Base-by-base conservation (phyloP, 2,888 invertebrate genomes). In the Fabriciana adippe region DNA sequence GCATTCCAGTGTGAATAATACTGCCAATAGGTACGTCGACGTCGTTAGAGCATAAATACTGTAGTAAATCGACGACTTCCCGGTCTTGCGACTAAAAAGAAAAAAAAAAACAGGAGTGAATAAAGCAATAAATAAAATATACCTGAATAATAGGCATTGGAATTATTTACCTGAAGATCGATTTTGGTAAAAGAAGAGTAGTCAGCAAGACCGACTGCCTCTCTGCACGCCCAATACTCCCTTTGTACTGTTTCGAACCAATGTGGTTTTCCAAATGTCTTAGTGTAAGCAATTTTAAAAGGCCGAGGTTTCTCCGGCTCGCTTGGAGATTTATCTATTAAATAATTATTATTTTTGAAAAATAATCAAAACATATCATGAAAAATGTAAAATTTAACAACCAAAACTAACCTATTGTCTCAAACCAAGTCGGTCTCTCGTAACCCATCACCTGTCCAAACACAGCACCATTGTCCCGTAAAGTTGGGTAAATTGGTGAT, bases 391-490 rank as follows among this genome's bases (percentile, higher is more conserved):
- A 26, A 31, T n/a, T 16, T 3, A 15, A 35, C 18, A 31, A 55
- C 6, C 11, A 14, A 14, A 59, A 31, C 84, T 81, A 63, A 91
- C 91, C 89, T 11, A 83, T 73, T 59, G 81, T 88, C 77, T 97
- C 96, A 82, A 99, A 99, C 95, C 97, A 99, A 48, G 97, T 95
- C 0, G 99, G 98, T 72, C 99, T 93, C 86, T 99, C 99, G 84
- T 99, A 99, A 0, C 99, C 99, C 98, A 99, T 99, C 41, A 97
- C 97, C 86, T 99, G 99, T 0, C 98, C 98, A 84, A 99, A 99
- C 6, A 98, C 96, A 0, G 98, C 99, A 0, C 99, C 99, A 13
- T 96, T 97, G 82, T 97, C 97, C 73, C 96, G 94, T 16, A 99
- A 90, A 69, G 97, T 96, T 0, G 98, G 97, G 91, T 98, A 99